Percentiles rank a stretch among this genome's conserved stretches.
phyloP scores from a whole-genome alignment of 2,113 vertebrate species.

The Tragelaphus imberbis region DNA sequence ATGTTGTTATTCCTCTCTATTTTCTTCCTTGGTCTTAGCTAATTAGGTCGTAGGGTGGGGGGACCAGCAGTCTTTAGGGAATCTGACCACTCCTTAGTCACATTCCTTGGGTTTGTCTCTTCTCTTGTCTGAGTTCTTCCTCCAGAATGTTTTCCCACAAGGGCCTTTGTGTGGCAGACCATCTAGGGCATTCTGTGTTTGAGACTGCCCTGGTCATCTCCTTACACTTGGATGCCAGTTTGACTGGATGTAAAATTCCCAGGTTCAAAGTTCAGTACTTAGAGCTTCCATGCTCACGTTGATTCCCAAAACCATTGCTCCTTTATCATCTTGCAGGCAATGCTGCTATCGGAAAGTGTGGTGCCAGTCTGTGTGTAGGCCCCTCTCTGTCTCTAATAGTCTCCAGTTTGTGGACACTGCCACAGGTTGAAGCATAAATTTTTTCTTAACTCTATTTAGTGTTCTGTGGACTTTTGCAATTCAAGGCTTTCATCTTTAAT shows the following conservation, averaged over 20 bases:
- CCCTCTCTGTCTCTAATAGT: background rate
- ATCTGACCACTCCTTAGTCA: background rate
- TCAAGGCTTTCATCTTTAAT: background rate
- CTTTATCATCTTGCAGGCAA: background rate
- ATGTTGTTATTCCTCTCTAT: background rate
- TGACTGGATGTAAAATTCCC: background rate
- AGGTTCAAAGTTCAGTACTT: background rate
- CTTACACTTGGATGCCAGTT: background rate
- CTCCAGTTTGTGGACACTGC: background rate
- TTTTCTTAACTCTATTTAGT: background rate
- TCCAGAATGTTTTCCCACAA: background rate
- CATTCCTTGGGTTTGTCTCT: background rate
- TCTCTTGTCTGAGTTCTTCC: background rate
- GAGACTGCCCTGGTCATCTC: background rate
- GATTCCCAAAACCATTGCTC: too few relatives aligned
- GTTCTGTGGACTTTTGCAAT: background rate
- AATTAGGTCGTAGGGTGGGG: background rate
- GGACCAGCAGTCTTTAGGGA: fast-evolving
- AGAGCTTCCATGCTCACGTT: background rate
- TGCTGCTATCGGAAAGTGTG: fast-evolving
- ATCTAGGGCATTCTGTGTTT: background rate
- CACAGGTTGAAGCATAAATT: background rate
- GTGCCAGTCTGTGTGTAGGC: background rate
- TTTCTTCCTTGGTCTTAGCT: background rate
- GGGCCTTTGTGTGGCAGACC: background rate